These are phyloP conservation scores for Labeo rohita DNA, from an alignment of 2,113 vertebrate species.

Conservation along the genomic window DNA sequence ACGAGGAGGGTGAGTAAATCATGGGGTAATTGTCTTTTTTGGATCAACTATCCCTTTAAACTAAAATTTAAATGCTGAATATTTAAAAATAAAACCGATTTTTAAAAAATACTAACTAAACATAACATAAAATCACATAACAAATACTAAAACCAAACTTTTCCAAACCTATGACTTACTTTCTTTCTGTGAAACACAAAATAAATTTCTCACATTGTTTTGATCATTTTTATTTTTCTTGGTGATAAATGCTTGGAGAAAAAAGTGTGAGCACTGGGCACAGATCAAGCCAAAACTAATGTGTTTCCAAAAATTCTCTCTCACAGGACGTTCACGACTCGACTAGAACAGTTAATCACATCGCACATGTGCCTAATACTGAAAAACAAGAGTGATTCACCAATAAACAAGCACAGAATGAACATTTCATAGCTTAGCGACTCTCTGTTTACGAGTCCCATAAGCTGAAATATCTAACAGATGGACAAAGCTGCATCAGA, in stretches of 20 bases:
- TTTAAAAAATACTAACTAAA: too few species aligned
- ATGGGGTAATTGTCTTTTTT: too few species aligned
- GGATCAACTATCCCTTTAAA: too few species aligned
- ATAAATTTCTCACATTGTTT: neutral
- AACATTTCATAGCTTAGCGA: neutral
- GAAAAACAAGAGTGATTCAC: constrained; percentile 17
- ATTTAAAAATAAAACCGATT: too few species aligned
- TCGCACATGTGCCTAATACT: neutral
- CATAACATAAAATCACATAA: neutral
- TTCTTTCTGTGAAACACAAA: neutral
- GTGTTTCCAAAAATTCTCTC: constrained; percentile 2
- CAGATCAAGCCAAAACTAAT: neutral
- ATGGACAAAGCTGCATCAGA: neutral
- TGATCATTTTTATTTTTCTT: neutral
- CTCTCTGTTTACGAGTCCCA: constrained; percentile 24
- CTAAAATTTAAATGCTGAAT: too few species aligned
- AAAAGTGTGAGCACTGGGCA: neutral
- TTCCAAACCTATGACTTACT: neutral
- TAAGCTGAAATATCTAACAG: constrained; percentile 29
- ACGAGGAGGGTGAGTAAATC: too few species aligned
- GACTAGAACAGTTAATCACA: constrained; percentile 27
- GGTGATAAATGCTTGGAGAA: neutral
- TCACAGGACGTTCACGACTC: neutral
- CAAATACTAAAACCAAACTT: neutral
- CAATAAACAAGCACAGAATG: constrained; percentile 22